Conservation (phyloP, 2,888 invertebrate genomes). For the Seira ritae region DNA sequence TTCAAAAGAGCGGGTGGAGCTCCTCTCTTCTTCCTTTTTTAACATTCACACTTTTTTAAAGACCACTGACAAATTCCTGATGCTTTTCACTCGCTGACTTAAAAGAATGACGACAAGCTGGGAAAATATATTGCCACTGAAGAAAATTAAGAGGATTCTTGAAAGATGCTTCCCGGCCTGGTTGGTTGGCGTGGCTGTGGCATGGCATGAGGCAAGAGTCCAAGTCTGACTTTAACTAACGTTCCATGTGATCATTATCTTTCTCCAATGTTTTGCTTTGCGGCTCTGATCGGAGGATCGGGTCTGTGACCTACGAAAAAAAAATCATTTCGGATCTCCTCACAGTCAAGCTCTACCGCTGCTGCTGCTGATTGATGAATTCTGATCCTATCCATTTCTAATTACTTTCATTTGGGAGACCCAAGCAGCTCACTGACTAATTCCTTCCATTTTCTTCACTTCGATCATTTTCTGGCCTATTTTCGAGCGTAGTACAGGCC, state of each 20-base stretch:
- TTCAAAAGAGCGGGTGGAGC: conserved; percentile 6
- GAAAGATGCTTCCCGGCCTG: conserved; percentile 26
- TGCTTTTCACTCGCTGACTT: conserved; percentile 16
- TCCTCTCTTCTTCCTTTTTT: background rate
- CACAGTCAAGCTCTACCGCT: background rate
- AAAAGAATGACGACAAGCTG: conserved; percentile 45
- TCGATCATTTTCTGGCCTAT: conserved; percentile 46
- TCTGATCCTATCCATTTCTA: conserved; percentile 14
- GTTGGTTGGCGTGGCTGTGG: background rate
- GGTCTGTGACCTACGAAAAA: background rate
- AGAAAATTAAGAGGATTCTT: conserved; percentile 24
- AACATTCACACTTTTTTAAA: conserved; percentile 16
- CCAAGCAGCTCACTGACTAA: background rate
- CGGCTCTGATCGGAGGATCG: background rate
- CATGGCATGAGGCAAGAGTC: background rate
- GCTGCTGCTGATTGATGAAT: conserved; percentile 4
- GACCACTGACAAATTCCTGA: conserved; percentile 16
- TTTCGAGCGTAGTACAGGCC: background rate
- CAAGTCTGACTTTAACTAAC: background rate
- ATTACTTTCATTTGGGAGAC: conserved; percentile 6
- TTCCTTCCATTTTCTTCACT: background rate
- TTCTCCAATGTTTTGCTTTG: background rate
- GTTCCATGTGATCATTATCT: background rate
- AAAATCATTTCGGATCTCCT: background rate
- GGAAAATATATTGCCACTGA: conserved; percentile 51